Evolutionary conservation across 2,888 invertebrate species (phyloP), one percentile per base, ranked within the genome.

Genomic region (Ochropleura leucogaster): DNA sequence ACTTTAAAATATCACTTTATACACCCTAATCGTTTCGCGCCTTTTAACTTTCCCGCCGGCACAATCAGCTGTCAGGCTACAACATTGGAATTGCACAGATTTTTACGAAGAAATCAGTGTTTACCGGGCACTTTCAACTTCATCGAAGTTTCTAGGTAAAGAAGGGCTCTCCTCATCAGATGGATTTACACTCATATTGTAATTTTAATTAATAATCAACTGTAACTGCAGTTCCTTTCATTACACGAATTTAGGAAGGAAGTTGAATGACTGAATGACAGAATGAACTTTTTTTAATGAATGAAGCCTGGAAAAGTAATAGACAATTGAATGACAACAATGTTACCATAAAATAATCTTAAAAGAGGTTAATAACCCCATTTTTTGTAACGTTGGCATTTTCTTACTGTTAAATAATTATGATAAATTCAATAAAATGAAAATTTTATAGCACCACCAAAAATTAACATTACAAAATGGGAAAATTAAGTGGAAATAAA

Each of bases 11-110:
- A 55, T 30, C 59, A 84, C 75, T 77, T 72, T 71, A 76, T 73
- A 84, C 77, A 72, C 76, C 47, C 16, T 30, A 83, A 87, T 74
- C 79, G 73, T 92, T 95, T 95, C 90, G 92, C 95, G 95, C 95
- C 94, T 90, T 95, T 96, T 91, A 87, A 95, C 94, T 96, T 95
- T 96, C 92, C 93, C 96, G 96, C 95, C 95, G 90, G 66, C 80
- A 86, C 89, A 93, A 96, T 96, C 96, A 96, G 96, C 96, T 96
- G 96, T 96, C 96, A 94, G 71, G 68, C 78, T 78, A 89, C 83
- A 88, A 89, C 86, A 87, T 79, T 81, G 79, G 79, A 83, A 83
- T 79, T 76, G 46, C 74, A 55, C 67, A 62, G 64, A 83, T 82
- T 90, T 89, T 83, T 72, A 72, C 64, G 77, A 74, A 80, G 44